These are phyloP conservation scores for Vanessa tameamea DNA, from an alignment of 1,140 invertebrate genomes.

Conservation along the genomic window DNA sequence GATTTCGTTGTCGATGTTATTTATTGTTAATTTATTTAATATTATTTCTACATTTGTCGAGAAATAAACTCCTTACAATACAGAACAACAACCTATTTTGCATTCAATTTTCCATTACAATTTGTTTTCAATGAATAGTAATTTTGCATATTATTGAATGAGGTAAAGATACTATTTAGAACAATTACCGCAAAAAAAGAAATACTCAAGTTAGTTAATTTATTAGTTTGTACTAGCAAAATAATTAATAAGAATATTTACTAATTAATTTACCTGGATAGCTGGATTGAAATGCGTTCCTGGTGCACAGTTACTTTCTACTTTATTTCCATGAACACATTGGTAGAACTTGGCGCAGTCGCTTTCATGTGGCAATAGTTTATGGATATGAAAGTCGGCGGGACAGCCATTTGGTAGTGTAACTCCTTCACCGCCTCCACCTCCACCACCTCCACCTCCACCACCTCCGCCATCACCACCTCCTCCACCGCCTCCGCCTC, in stretches of 20 bases:
- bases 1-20: neutral
- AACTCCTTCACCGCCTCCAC: neutral
- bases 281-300: slow-evolving; percentile 21
- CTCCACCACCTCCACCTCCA: no score
- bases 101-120: no score
- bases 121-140: no score
- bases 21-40: no score
- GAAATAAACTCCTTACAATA: no score
- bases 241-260: neutral
- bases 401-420: slow-evolving; percentile 36
- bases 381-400: slow-evolving; percentile 18
- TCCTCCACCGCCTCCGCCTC: no score
- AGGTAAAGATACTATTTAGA: neutral
- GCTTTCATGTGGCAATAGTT: slow-evolving; percentile 38
- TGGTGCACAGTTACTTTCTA: slow-evolving; percentile 9
- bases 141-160: no score
- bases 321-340: slow-evolving; percentile 29
- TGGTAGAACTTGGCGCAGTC: slow-evolving; percentile 39
- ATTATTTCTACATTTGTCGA: no score
- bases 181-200: neutral
- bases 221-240: no score
- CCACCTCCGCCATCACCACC: no score
- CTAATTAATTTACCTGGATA: slow-evolving; percentile 10
- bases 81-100: no score
- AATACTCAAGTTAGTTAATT: no score